Evolutionary conservation across 2,888 invertebrate genomes (phyloP), one percentile per base, ranked within the genome.

Genomic region (Lasioglossum marginatum): DNA sequence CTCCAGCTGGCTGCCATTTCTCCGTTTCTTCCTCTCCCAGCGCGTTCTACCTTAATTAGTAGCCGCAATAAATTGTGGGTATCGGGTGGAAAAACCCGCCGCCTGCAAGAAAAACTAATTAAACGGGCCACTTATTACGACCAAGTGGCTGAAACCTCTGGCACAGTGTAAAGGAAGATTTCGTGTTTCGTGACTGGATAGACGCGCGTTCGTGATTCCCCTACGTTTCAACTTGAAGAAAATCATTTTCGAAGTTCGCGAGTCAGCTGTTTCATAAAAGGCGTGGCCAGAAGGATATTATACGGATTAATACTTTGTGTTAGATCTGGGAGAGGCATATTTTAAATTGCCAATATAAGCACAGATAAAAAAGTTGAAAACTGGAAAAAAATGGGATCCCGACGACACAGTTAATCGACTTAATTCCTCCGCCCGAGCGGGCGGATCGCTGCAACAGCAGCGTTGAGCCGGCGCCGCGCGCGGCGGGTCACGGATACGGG

Each of bases 11-110:
- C 74, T 63, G 63, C 34, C 48, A 45, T 45, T 60, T 74, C 60
- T 4, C 60, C 68, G 19, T 75, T 70, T 60, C 72, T n/a, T 68
- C 74, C n/a, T 57, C 27, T n/a, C 45, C 16, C 2, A 1, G 31
- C 57, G 63, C 52, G 27, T 45, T 12, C 63, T 75, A 63, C 82
- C 71, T 85, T 88, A 89, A 91, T 89, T 89, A 90, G 88, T 79
- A 80, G 82, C 79, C 80, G 80, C 73, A 74, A 91, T 90, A 91
- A 91, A 92, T 90, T 89, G 87, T 88, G 87, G 87, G 88, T 90
- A 91, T 90, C 87, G 88, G 87, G 73, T 89, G 88, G 79, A 89
- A 92, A 91, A 89, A 90, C 83, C 90, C 89, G 31, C 63, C 27
- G 60, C 37, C 63, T 45, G 45, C 63, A 40, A 79, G 79, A 77